Base-by-base conservation (phyloP, 1,140 invertebrate species). In the Cotesia vestalis region DNA sequence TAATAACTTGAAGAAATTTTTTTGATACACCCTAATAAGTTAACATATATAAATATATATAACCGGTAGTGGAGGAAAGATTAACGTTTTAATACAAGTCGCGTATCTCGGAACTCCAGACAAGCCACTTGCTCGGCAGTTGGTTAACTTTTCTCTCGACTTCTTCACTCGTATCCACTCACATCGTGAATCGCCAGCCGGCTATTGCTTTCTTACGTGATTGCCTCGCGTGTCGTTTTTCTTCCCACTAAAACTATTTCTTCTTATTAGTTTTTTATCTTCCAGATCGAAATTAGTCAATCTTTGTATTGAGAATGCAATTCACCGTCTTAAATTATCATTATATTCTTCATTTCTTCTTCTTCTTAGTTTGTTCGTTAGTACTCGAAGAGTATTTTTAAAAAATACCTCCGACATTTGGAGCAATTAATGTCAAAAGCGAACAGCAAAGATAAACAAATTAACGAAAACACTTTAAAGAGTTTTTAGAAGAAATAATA, bases 31-130 rank as follows among this genome's bases (percentile, higher is more conserved):
- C 12, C n/a, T 38, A 63, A 66, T 51, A 66, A 52, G 14, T 27
- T 11, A 3, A 52, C 4, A 34, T 52, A 52, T 66, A 14, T 66
- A 20, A 20, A 27, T 27, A 66, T 51, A 52, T 79, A 81, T 79
- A 84, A 84, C 81, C 79, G 79, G 79, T 84, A 82, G 80, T 81
- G 77, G 76, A 76, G 71, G 72, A 73, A 72, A 78, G 79, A 84
- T 83, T 82, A 85, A 84, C 80, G 77, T 83, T 83, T 83, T 80
- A 84, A 83, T 83, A 82, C 71, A 73, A 76, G 69, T 73, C 76
- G 69, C 71, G 75, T 75, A 77, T 76, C 75, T 75, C 60, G 57
- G 68, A 66, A 61, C 71, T 74, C 77, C 77, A 81, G 76, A 71
- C 70, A 73, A 71, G 67, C 68, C 74, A 68, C 70, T 69, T 72